These are phyloP conservation scores for Gnathonemus longibarbis DNA, from an alignment of 2,113 vertebrate species.

Conservation along the genomic window DNA sequence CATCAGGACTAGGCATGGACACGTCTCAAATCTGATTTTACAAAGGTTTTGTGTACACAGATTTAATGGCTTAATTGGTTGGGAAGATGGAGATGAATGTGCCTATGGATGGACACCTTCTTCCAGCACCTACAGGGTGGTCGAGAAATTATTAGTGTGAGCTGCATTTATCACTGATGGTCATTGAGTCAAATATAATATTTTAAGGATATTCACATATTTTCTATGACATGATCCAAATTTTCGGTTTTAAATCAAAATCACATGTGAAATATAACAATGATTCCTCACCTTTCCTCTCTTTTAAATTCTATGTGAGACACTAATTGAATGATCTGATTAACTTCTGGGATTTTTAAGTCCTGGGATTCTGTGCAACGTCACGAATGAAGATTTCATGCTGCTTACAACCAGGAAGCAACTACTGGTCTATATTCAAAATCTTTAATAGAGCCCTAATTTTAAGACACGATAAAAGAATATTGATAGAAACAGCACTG, in stretches of 20 bases:
- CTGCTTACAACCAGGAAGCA: not conserved
- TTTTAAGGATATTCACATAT: not conserved
- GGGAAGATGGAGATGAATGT: not conserved
- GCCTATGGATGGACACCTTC: not conserved
- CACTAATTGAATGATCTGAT: not conserved
- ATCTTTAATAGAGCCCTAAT: not conserved
- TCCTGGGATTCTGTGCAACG: not conserved
- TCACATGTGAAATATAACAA: too few species aligned
- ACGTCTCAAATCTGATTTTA: not conserved
- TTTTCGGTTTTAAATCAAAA: not conserved
- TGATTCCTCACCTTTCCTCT: too few species aligned
- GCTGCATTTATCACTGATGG: not conserved
- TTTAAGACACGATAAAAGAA: not conserved
- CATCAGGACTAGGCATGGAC: not conserved
- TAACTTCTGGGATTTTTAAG: not conserved
- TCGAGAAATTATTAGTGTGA: not conserved
- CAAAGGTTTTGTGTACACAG: not conserved
- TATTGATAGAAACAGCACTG: not conserved
- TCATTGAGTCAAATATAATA: not conserved
- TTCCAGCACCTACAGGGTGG: not conserved
- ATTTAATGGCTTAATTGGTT: not conserved
- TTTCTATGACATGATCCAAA: not conserved
- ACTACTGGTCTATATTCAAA: not conserved
- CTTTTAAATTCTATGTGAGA: too few species aligned
- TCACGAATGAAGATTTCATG: not conserved